Conservation (phyloP, 1,140 invertebrate species). For the Diorhabda sublineata region DNA sequence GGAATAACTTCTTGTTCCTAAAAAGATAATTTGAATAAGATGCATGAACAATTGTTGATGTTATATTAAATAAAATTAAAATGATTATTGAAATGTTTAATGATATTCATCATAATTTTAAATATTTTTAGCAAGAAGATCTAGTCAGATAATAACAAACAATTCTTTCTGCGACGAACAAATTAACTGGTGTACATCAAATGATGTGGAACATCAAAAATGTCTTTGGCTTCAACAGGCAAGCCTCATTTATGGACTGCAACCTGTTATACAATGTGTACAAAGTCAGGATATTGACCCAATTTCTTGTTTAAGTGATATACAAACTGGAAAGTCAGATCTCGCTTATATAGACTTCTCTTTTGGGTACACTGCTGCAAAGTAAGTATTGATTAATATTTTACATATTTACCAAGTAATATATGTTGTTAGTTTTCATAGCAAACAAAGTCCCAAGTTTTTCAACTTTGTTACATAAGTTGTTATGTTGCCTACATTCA, state of each 20-base stretch:
- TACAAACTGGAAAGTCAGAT: conserved; percentile 59
- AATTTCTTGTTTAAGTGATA: conserved; percentile 59
- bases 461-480: background rate
- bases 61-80: no score
- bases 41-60: no score
- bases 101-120: no score
- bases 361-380: conserved; percentile 65
- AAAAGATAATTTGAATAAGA: no score
- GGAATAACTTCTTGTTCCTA: no score
- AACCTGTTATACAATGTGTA: conserved; percentile 50
- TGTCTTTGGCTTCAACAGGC: conserved; percentile 57
- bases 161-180: conserved; percentile 47
- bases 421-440: background rate
- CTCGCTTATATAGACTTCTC: conserved; percentile 64
- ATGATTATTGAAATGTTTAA: no score
- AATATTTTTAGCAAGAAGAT: conserved; percentile 14
- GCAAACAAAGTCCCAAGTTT: background rate
- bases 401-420: background rate
- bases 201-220: conserved; percentile 52
- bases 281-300: conserved; percentile 28
- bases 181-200: conserved; percentile 58
- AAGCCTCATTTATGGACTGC: conserved; percentile 53
- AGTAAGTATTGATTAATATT: conserved; percentile 47
- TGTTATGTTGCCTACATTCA: no score
- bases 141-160: conserved; percentile 25